Evolutionary conservation across 2,888 invertebrate species (phyloP).

Genomic region (Germaria angustata): DNA sequence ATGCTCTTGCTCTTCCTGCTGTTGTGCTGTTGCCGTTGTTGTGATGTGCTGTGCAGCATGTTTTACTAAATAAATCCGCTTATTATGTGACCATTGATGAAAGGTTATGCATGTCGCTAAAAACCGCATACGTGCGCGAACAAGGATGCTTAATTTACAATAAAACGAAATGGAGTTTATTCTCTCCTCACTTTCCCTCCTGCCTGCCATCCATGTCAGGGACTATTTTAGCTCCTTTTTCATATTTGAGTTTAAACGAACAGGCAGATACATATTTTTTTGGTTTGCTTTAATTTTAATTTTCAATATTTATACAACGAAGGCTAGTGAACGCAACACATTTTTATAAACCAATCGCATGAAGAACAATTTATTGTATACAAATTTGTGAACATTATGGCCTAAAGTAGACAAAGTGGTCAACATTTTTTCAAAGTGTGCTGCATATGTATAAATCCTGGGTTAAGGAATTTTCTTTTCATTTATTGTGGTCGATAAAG

Average conservation of each 20-base stretch:
- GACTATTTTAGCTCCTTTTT: background rate
- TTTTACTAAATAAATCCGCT: constrained; percentile 61
- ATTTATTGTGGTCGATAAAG: too few relatives aligned
- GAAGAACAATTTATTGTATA: constrained; percentile 39
- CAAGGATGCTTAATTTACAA: constrained; percentile 55
- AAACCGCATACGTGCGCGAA: constrained; percentile 54
- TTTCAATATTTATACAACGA: constrained; percentile 23
- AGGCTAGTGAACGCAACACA: background rate
- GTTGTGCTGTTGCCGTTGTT: too few relatives aligned
- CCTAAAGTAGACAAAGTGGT: constrained; percentile 53
- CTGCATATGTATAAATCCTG: background rate
- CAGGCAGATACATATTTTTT: background rate
- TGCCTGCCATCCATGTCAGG: background rate
- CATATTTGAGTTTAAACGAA: constrained; percentile 10
- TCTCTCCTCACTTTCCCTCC: background rate
- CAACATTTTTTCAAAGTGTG: too few relatives aligned
- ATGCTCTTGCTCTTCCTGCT: too few relatives aligned
- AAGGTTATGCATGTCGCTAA: constrained; percentile 58
- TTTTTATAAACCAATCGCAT: background rate
- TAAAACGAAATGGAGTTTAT: constrained; percentile 24
- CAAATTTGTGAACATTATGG: constrained; percentile 54
- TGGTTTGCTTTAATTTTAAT: background rate
- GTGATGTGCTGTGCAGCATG: constrained; percentile 32
- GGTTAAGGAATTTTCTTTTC: background rate
- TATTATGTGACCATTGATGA: constrained; percentile 59